Percentiles rank a stretch among this genome's conserved stretches.
Conservation (phyloP, 1,140 invertebrate genomes). For the Leptinotarsa texana region DNA sequence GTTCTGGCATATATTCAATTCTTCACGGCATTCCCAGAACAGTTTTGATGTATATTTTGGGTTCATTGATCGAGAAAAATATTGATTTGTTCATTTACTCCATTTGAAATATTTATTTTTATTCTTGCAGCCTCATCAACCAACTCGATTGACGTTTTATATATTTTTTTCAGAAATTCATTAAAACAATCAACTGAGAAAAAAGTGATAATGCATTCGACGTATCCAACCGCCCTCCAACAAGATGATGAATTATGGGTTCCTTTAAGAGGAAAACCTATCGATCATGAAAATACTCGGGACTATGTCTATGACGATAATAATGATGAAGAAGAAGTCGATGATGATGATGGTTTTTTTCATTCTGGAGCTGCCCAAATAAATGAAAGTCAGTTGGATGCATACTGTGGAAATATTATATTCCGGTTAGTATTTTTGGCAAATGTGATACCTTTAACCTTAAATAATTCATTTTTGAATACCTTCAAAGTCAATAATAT, state of each 20-base stretch:
- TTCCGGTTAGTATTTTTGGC: slow-evolving; percentile 52
- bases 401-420: slow-evolving; percentile 64
- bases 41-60: no score
- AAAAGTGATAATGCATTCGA: neutral
- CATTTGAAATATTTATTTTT: no score
- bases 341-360: slow-evolving; percentile 37
- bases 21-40: no score
- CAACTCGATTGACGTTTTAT: no score
- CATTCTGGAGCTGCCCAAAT: slow-evolving; percentile 34
- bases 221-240: neutral
- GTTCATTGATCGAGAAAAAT: no score
- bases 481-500: neutral
- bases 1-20: no score
- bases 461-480: neutral
- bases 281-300: neutral
- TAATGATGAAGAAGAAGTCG: slow-evolving; percentile 26
- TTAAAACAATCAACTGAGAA: no score
- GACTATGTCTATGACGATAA: neutral
- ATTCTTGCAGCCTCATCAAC: no score
- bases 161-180: no score
- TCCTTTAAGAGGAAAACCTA: slow-evolving; percentile 2
- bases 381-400: slow-evolving; percentile 39
- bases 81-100: no score
- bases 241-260: neutral
- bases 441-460: neutral